A percentile compares a stretch with the other conserved stretches of the same genome.
Evolutionary conservation across 2,888 invertebrate species (phyloP).

Genomic region (Drosophila dives): DNA sequence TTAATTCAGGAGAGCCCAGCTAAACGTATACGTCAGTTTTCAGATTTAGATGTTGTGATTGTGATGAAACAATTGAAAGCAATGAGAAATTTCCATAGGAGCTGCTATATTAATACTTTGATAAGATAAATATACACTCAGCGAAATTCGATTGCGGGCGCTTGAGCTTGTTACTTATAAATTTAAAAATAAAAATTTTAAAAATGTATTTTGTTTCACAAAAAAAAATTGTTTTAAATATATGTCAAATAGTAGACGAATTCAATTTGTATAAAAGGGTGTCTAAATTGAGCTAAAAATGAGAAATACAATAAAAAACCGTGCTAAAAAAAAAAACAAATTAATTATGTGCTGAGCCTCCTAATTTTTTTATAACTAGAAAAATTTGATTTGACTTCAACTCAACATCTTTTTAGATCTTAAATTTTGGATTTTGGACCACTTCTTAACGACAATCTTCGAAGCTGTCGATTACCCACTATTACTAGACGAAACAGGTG

Average conservation of each 20-base stretch:
- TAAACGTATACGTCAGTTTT: constrained; percentile 15
- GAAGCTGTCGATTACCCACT: too few relatives aligned
- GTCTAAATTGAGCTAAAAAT: too few relatives aligned
- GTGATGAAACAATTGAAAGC: neutral
- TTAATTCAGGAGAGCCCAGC: constrained; percentile 6
- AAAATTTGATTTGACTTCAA: neutral
- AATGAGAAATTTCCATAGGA: neutral
- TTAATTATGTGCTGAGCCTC: neutral
- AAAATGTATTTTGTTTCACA: too few relatives aligned
- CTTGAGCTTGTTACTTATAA: too few relatives aligned
- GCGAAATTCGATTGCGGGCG: too few relatives aligned
- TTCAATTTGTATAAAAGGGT: too few relatives aligned
- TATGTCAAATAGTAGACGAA: too few relatives aligned
- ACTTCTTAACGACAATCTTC: neutral
- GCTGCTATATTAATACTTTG: neutral
- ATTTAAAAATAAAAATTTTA: too few relatives aligned
- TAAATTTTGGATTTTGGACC: neutral
- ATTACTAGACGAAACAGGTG: neutral
- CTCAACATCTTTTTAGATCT: neutral
- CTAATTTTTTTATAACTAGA: neutral
- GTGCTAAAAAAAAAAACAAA: too few relatives aligned
- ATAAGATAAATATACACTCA: neutral
- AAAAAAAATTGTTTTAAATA: too few relatives aligned
- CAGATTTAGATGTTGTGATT: neutral
- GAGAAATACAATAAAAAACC: too few relatives aligned